A percentile compares a stretch with the other conserved stretches of the same genome.
Evolutionary conservation across 2,888 invertebrate genomes (phyloP).

Genomic region (Acrocera orbiculus): DNA sequence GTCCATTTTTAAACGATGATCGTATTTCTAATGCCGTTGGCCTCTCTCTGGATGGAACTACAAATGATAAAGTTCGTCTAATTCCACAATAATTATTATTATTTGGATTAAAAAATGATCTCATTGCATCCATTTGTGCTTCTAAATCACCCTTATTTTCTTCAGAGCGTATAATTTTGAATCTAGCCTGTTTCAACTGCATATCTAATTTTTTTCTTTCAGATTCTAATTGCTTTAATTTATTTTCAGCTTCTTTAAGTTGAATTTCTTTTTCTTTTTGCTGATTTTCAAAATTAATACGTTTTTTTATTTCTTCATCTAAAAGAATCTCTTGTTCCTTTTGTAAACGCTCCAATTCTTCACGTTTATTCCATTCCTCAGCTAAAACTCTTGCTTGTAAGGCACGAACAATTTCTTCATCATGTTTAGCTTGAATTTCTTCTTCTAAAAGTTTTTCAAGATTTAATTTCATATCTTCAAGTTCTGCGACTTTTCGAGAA

Average conservation of each 20-base stretch:
- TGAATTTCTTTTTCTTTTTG: constrained; percentile 54
- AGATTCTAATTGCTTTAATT: constrained; percentile 49
- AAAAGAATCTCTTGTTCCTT: constrained; percentile 54
- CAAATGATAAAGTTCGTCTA: constrained; percentile 49
- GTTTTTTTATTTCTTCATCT: constrained; percentile 55
- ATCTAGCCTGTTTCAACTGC: constrained; percentile 48
- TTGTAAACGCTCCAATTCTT: constrained; percentile 63
- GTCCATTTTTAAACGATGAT: too few species aligned
- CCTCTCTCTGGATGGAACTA: constrained; percentile 43
- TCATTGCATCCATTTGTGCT: constrained; percentile 35
- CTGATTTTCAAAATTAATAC: constrained; percentile 52
- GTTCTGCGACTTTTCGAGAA: constrained; percentile 50
- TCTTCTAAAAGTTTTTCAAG: constrained; percentile 56
- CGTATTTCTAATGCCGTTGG: constrained; percentile 30
- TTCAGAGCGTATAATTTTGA: constrained; percentile 51
- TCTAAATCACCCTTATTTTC: constrained; percentile 41
- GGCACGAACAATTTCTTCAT: constrained; percentile 62
- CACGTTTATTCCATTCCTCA: constrained; percentile 71
- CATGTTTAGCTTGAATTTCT: constrained; percentile 67
- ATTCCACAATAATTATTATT: constrained; percentile 42
- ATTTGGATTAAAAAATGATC: constrained; percentile 36
- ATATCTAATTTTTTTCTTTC: constrained; percentile 51
- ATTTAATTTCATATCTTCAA: constrained; percentile 50
- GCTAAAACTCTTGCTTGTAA: constrained; percentile 54
- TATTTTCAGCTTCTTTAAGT: constrained; percentile 52